Percentiles rank a stretch among this genome's conserved stretches.
Conservation (phyloP, 2,113 vertebrate genomes). For the Felis catus region DNA sequence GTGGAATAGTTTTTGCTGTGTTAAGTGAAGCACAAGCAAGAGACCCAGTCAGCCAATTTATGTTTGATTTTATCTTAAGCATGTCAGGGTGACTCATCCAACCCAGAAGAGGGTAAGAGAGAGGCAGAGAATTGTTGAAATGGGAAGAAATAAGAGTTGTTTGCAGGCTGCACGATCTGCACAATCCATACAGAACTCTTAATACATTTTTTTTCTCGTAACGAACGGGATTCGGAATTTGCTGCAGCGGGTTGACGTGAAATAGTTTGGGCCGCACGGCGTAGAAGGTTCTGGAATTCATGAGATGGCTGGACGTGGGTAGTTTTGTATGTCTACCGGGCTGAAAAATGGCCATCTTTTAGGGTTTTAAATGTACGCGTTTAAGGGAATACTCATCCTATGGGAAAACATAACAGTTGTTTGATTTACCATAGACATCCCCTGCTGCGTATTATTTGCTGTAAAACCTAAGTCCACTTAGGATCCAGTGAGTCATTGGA, state of each 20-base stretch:
- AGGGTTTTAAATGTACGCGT: neutral
- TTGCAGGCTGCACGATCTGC: constrained; percentile 12
- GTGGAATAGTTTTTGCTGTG: neutral
- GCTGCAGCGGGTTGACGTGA: neutral
- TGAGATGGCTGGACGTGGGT: neutral
- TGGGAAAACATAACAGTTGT: neutral
- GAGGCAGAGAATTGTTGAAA: constrained; percentile 23
- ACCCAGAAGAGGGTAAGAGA: neutral
- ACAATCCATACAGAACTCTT: constrained; percentile 7
- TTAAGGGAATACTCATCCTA: neutral
- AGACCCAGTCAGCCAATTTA: neutral
- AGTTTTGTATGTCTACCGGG: neutral
- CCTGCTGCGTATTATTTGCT: neutral
- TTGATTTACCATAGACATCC: neutral
- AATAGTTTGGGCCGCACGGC: neutral
- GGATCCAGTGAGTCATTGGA: neutral
- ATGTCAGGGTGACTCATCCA: constrained; percentile 42
- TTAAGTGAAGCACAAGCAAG: constrained; percentile 39
- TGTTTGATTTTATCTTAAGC: constrained; percentile 54
- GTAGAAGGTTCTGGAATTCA: neutral
- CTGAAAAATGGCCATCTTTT: neutral
- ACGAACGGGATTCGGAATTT: neutral
- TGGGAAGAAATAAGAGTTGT: neutral
- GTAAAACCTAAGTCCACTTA: neutral
- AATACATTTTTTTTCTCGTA: neutral